Percentiles rank a stretch among this genome's conserved stretches.
These are phyloP conservation scores for Oncorhynchus gorbuscha DNA, from an alignment of 2,113 vertebrate species.

Conservation along the genomic window DNA sequence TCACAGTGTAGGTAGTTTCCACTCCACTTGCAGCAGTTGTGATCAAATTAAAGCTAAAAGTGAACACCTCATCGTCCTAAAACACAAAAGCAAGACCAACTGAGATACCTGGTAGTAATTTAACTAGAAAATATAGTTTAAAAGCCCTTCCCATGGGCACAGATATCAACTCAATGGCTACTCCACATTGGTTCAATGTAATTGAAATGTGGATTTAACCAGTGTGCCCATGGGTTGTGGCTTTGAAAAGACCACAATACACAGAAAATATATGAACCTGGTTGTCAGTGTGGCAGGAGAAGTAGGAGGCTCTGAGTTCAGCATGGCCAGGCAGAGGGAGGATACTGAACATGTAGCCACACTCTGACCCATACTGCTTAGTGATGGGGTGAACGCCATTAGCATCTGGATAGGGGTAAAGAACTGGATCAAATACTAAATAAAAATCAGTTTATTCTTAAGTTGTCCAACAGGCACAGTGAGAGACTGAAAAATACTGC, in stretches of 20 bases:
- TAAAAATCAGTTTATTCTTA: background rate
- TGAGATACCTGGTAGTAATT: too few relatives aligned
- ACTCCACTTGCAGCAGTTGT: background rate
- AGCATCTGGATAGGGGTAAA: constrained; percentile 32
- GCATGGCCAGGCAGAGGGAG: constrained; percentile 3
- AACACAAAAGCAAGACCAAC: too few relatives aligned
- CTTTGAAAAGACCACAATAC: constrained; percentile 6
- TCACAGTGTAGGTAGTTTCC: constrained; percentile 33
- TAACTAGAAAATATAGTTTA: fast-evolving
- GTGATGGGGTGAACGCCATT: constrained; percentile 50
- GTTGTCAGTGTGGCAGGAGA: constrained; percentile 63
- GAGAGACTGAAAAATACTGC: too few relatives aligned
- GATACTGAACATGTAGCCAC: constrained; percentile 59
- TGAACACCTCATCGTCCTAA: too few relatives aligned
- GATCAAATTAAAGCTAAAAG: too few relatives aligned
- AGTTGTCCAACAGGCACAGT: background rate
- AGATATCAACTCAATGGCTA: too few relatives aligned
- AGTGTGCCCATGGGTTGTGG: too few relatives aligned
- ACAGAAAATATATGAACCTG: constrained; percentile 25
- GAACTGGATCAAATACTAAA: background rate
- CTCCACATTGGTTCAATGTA: too few relatives aligned
- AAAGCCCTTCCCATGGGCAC: too few relatives aligned
- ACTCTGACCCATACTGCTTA: constrained; percentile 42
- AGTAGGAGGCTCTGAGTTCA: constrained; percentile 66
- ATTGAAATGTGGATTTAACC: too few relatives aligned